Conservation (phyloP, 2,113 vertebrate species). For the Lepisosteus oculatus region DNA sequence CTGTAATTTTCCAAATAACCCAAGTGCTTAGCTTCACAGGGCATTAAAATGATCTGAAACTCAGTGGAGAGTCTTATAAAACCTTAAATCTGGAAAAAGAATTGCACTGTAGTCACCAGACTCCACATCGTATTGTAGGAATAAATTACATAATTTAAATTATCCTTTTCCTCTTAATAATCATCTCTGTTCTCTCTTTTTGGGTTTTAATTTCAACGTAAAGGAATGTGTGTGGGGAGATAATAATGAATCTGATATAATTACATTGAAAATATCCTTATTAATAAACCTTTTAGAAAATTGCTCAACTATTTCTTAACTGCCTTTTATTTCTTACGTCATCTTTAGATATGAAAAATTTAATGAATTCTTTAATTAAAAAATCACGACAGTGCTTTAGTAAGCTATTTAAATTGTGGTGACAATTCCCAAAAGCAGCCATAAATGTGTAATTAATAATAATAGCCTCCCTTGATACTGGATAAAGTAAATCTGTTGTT, state of each 20-base stretch:
- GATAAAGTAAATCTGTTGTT: too few species aligned
- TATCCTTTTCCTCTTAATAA: slow-evolving; percentile 75
- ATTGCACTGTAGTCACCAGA: slow-evolving; percentile 78
- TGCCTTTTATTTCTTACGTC: slow-evolving; percentile 29
- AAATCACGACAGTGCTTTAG: too few species aligned
- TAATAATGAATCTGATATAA: slow-evolving; percentile 35
- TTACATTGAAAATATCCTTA: slow-evolving; percentile 27
- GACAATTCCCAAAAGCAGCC: too few species aligned
- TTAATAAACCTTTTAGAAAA: slow-evolving; percentile 26
- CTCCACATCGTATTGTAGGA: slow-evolving; percentile 75
- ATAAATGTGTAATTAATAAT: too few species aligned
- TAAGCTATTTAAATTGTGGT: too few species aligned
- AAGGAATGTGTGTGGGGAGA: slow-evolving; percentile 21
- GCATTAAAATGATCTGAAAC: slow-evolving; percentile 82
- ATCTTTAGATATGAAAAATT: too few species aligned
- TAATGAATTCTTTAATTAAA: too few species aligned
- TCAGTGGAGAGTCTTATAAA: slow-evolving; percentile 77
- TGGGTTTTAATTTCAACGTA: slow-evolving; percentile 17
- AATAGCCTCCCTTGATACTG: too few species aligned
- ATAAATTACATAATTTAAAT: slow-evolving; percentile 77
- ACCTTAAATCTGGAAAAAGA: slow-evolving; percentile 76
- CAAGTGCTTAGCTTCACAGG: slow-evolving; percentile 76
- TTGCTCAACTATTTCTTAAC: slow-evolving; percentile 17
- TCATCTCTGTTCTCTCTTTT: slow-evolving; percentile 52
- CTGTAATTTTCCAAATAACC: slow-evolving; percentile 77